These are phyloP conservation scores for Sminthurides aquaticus DNA, from an alignment of 2,888 invertebrate genomes.

Conservation along the genomic window DNA sequence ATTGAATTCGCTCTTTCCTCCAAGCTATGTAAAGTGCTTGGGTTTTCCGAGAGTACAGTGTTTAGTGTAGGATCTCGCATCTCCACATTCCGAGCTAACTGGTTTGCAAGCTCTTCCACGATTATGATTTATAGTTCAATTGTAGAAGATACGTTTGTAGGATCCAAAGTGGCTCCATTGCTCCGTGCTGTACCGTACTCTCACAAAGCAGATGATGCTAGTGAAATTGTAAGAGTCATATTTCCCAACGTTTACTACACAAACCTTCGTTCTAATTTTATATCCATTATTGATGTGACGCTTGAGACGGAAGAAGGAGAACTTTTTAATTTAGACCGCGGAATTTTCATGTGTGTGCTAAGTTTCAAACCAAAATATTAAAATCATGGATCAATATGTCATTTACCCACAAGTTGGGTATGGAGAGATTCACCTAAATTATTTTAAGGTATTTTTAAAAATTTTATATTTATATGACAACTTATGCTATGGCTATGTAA, in stretches of 20 bases:
- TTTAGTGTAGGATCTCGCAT: not conserved
- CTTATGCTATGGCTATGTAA: too few relatives aligned
- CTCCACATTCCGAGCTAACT: not conserved
- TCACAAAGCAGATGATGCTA: not conserved
- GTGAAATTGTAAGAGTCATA: not conserved
- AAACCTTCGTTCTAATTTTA: not conserved
- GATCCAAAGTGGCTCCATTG: not conserved
- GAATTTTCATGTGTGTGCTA: not conserved
- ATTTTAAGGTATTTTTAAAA: too few relatives aligned
- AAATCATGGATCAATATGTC: not conserved
- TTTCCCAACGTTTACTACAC: not conserved
- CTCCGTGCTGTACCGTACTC: not conserved
- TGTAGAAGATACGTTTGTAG: not conserved
- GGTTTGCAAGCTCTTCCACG: not conserved
- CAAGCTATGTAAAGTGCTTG: not conserved
- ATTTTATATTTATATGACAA: too few relatives aligned
- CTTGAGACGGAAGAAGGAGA: not conserved
- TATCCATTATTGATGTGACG: not conserved
- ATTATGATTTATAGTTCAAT: not conserved
- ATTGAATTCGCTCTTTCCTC: too few relatives aligned
- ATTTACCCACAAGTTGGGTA: not conserved
- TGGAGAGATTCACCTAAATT: not conserved
- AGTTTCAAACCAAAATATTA: conserved; percentile 1
- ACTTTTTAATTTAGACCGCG: not conserved
- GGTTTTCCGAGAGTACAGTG: not conserved